Percentiles rank a stretch among this genome's conserved stretches.
phyloP scores from a whole-genome alignment of 2,888 invertebrate genomes.

The Caenorhabditis doughertyi region DNA sequence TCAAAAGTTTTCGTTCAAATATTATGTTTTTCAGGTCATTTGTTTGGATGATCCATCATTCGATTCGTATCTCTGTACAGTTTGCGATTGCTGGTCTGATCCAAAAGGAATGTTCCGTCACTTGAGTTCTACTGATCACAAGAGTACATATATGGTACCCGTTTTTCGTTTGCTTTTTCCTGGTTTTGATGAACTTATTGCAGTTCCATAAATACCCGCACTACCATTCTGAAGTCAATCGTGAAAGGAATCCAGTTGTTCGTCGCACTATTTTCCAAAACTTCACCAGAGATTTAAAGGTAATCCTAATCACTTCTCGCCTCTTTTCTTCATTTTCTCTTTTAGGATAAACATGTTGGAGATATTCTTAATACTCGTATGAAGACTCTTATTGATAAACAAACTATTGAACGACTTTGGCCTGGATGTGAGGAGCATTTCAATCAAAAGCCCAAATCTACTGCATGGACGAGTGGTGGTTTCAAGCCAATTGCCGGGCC shows the following conservation, averaged over 20 bases:
- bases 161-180: no score
- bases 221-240: conserved; percentile 7
- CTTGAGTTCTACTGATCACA: conserved; percentile 43
- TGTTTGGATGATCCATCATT: conserved; percentile 58
- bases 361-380: conserved; percentile 14
- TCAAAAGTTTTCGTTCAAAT: not conserved
- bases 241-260: conserved; percentile 13
- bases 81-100: conserved; percentile 59
- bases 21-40: conserved; percentile 52
- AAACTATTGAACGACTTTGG: conserved; percentile 59
- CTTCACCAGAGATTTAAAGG: conserved; percentile 37
- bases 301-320: not conserved
- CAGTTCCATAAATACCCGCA: conserved; percentile 15
- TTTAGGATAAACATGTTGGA: conserved; percentile 15
- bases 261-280: conserved; percentile 35
- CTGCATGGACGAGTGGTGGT: conserved; percentile 7
- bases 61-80: conserved; percentile 62
- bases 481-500: conserved; percentile 39
- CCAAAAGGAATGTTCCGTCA: conserved; percentile 61
- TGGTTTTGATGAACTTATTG: no score
- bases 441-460: not conserved
- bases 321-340: not conserved
- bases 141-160: conserved; percentile 51
- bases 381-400: conserved; percentile 42
- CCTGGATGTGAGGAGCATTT: conserved; percentile 54